These are phyloP conservation scores for Excalfactoria chinensis DNA, from an alignment of 2,113 vertebrate genomes.

Conservation along the genomic window DNA sequence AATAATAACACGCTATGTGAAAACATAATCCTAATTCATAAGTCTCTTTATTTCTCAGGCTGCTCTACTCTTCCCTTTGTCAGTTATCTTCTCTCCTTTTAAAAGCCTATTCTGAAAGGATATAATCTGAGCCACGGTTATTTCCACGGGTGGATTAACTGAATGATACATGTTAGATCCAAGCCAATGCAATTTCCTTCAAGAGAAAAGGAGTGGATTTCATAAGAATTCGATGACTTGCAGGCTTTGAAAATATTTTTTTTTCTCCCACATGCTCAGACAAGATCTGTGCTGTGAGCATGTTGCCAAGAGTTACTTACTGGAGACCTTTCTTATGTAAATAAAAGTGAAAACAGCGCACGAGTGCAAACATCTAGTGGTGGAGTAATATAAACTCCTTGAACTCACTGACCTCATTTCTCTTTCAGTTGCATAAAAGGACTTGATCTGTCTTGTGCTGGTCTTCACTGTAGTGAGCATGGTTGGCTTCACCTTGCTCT, in stretches of 20 bases:
- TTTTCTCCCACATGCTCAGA: constrained; percentile 39
- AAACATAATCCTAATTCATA: not conserved
- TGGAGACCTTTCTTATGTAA: constrained; percentile 32
- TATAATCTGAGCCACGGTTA: not conserved
- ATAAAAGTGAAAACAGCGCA: constrained; percentile 60
- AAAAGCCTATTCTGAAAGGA: not conserved
- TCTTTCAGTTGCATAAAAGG: constrained; percentile 52
- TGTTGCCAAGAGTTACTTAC: constrained; percentile 28
- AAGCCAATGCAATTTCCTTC: constrained; percentile 31
- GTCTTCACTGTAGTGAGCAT: not conserved
- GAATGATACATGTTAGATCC: not conserved
- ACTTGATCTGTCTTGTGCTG: constrained; percentile 45
- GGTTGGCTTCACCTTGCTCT: not conserved
- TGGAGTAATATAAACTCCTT: constrained; percentile 19
- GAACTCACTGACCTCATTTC: constrained; percentile 26
- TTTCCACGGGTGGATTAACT: not conserved
- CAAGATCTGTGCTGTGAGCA: not conserved
- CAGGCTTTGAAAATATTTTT: constrained; percentile 48
- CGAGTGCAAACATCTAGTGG: not conserved
- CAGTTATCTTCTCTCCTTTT: not conserved
- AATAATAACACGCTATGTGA: not conserved
- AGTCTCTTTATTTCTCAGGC: not conserved
- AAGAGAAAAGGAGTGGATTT: constrained; percentile 37
- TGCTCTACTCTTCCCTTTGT: not conserved
- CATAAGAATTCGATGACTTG: constrained; percentile 39